Base-by-base conservation (phyloP, 2,888 invertebrate species). In the Polydrusus tereticollis region DNA sequence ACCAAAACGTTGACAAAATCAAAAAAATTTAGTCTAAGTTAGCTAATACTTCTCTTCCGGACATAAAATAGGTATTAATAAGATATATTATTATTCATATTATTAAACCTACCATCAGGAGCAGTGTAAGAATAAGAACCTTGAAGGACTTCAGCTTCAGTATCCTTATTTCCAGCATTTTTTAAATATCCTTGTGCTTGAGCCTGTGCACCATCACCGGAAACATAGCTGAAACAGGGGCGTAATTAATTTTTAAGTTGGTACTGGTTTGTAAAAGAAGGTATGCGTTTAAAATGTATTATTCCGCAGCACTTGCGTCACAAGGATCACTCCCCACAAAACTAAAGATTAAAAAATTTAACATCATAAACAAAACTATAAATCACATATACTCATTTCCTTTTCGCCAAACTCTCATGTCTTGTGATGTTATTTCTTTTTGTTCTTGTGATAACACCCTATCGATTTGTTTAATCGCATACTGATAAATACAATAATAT, bases 151-250 rank as follows among this genome's bases (percentile, higher is more conserved):
- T 93, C 89, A 14, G 91, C 90, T 79, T 91, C 90, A 1, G 90
- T 89, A 64, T 89, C 89, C 75, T 91, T 91, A 72, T 90, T 89
- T 18, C 93, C 90, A 43, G 88, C 87, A 79, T 92, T 92, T 85
- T 93, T 94, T 65, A 93, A 85, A 82, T 90, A 93, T 23, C 94
- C 94, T 79, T 89, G 90, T 79, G 93, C 94, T 85, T 94, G 92
- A 5, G 91, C 93, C 79, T 92, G 90, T 78, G 93, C 93, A 57
- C 93, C 93, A 84, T 94, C 94, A 38, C 91, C 93, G 50, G 93
- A 90, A 50, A 91, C 87, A 80, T 92, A 94, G 82, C 94, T 94
- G 78, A 41, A 76, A 77, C 45, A 47, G 7, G 6, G 8, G 2
- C 5, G 7, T 26, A 7, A 7, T 26, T 26, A 26, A 26, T 26